These are phyloP conservation scores for Archegozetes longisetosus DNA, from an alignment of 1,140 invertebrate species.

Conservation along the genomic window DNA sequence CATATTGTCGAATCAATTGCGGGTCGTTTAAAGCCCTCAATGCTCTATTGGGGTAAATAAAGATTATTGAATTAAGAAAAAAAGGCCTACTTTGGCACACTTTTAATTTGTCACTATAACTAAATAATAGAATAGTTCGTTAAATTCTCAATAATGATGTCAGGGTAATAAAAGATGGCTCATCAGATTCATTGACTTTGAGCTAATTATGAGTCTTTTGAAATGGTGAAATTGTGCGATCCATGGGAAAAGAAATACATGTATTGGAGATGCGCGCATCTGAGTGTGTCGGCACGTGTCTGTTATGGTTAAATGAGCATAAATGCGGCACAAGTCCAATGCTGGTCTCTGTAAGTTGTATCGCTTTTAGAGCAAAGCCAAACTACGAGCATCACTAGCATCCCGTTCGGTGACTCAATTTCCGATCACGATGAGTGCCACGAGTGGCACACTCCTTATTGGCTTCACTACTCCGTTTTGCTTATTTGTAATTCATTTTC, in stretches of 20 bases:
- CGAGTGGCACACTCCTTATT: not conserved
- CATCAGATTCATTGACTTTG: not conserved
- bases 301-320: not conserved
- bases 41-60: too few relatives aligned
- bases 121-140: not conserved
- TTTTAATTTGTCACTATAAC: too few relatives aligned
- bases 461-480: not conserved
- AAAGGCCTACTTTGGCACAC: too few relatives aligned
- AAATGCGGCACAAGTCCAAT: not conserved
- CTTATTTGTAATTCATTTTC: constrained; percentile 2
- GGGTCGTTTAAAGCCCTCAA: too few relatives aligned
- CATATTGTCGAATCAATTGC: too few relatives aligned
- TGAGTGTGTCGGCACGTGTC: constrained; percentile 4
- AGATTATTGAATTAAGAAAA: too few relatives aligned
- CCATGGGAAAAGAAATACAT: not conserved
- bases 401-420: constrained; percentile 9
- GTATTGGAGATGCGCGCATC: not conserved
- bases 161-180: not conserved
- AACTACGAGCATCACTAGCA: not conserved
- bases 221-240: not conserved
- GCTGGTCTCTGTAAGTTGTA: not conserved
- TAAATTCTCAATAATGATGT: not conserved
- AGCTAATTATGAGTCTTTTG: not conserved
- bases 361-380: not conserved
- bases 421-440: not conserved